These are phyloP conservation scores for Trypoxylus dichotomus DNA, from an alignment of 1,140 invertebrate species.

Conservation along the genomic window DNA sequence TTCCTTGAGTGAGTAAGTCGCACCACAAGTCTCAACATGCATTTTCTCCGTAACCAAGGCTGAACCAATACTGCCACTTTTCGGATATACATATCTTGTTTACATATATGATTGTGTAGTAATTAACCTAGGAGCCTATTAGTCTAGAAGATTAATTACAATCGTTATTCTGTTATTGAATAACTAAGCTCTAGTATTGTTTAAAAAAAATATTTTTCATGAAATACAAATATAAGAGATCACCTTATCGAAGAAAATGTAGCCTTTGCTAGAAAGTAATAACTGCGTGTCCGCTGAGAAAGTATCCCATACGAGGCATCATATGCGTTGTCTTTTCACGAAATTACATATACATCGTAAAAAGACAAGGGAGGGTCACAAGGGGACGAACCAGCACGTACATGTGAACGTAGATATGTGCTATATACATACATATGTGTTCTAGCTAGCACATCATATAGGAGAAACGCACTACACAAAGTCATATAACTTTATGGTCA, in stretches of 20 bases:
- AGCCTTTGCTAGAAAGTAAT: neutral
- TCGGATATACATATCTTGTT: too few relatives aligned
- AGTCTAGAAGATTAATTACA: too few relatives aligned
- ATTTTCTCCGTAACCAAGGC: too few relatives aligned
- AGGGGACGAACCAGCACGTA: neutral
- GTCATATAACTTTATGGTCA: constrained; percentile 24
- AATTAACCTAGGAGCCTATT: too few relatives aligned
- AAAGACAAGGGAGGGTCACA: constrained; percentile 4
- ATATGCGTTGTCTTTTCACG: constrained; percentile 17
- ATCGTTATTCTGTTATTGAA: too few relatives aligned
- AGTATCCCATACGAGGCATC: neutral
- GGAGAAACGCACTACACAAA: constrained; percentile 7
- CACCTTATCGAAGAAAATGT: neutral
- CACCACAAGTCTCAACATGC: too few relatives aligned
- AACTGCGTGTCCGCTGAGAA: neutral
- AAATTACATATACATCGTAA: constrained; percentile 24
- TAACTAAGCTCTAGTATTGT: too few relatives aligned
- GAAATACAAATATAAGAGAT: too few relatives aligned
- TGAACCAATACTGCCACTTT: too few relatives aligned
- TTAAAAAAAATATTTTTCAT: too few relatives aligned
- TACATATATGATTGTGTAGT: too few relatives aligned
- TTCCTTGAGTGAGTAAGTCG: too few relatives aligned
- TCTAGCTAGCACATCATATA: neutral
- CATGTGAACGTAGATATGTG: neutral
- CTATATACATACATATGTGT: constrained; percentile 1